Evolutionary conservation across 2,797 vertebrate genomes (phyloP), one percentile per base, ranked within the genome.

Genomic region (Pangasius macronema): DNA sequence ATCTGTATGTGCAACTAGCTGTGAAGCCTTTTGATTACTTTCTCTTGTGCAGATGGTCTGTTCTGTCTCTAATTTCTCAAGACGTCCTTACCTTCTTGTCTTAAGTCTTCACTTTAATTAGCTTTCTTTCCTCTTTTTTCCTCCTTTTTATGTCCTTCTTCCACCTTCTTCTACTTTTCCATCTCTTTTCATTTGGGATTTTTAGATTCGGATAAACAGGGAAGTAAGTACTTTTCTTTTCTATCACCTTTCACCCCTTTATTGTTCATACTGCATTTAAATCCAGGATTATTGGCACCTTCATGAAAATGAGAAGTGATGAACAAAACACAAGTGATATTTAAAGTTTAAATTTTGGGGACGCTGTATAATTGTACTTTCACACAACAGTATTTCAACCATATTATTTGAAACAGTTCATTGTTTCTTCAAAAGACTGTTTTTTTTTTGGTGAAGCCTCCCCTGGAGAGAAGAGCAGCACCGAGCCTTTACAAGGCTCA

Each of bases 201-300:
- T 96, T 94, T 96, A 99, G 98, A 98, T 99, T 97, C 97, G 97
- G 97, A 99, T 99, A 96, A 99, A 99, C 96, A 97, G 97, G 93
- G 97, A 99, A 98, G 97, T 99, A 98, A 99, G 98, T 99, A 99
- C 94, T 92, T 90, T 83, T 92, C 89, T 90, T 86, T 83, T 85
- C 86, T 65, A 33, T 82, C 67, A 80, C 57, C 80, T 86, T 36
- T 79, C 36, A 75, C 30, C 22, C 14, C 65, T 75, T 51, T 53
- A 70, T 79, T 76, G 36, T 88, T 73, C 42, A 82, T 81, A 33
- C 65, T 73, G 14, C 73, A 30, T 33, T 59, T 27, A 39, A 24
- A 36, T 61, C 24, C 22, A 81, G 36, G 13, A 81, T 16, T n/a
- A 81, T 27, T 63, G 57, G 57, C 75, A 75, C 77, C 9, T 4